Base-by-base conservation (phyloP, 2,113 vertebrate genomes). In the Pseudopodoces humilis region DNA sequence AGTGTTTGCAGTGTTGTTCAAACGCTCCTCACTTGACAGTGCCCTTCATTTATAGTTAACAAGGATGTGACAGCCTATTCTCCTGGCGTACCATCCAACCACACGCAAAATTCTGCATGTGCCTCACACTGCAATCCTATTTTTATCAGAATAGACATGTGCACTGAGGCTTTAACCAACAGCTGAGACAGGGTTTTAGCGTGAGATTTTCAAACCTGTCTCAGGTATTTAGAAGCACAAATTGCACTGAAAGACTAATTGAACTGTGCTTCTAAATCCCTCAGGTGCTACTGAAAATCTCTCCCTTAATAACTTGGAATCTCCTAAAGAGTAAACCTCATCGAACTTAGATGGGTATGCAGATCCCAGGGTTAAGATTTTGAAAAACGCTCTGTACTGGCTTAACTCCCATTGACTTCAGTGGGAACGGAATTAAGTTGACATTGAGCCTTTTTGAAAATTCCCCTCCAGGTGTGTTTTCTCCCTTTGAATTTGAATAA, bases 211-310 rank as follows among this genome's bases (percentile, higher is more conserved):
- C 95, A 93, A 92, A 96, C 94, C 93, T 93, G 95, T 95, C 94
- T 94, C 95, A 97, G 93, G 94, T 95, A 95, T 96, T 97, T 96
- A 94, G 87, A 96, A 94, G 79, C 90, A 92, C 79, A 96, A 96
- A 95, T 80, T 90, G 95, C 84, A 83, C n/a, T 28, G 90, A 72
- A 96, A 95, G 82, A 95, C 94, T 96, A 95, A 96, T 94, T 97
- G 95, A 96, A 94, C 85, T 94, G 95, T 86, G 87, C 93, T 96
- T 95, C 85, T 88, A 95, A 96, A 95, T 96, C 93, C 93, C 90
- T 47, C 93, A 94, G 90, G 93, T 96, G 90, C 94, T 88, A 86
- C 92, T 90, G 90, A 94, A 95, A 95, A 97, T 92, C 92, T 96
- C 93, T 80, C 88, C 47, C 83, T 87, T 95, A 96, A 96, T 96